Evolutionary conservation across 2,888 invertebrate species (phyloP).

Genomic region (Eremobia ochroleuca): DNA sequence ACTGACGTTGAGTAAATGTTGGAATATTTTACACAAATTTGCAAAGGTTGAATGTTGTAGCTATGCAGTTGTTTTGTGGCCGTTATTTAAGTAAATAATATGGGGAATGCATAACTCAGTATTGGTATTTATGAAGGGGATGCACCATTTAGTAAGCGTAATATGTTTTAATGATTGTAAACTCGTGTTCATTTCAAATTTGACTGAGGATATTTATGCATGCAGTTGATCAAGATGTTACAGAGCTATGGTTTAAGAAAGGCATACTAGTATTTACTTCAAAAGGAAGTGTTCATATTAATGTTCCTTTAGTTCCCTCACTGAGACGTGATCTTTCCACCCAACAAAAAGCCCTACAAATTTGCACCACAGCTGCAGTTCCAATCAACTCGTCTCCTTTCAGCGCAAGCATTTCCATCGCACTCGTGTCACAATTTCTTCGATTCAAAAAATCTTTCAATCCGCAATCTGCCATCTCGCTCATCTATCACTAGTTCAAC

Average conservation of each 20-base stretch:
- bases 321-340: conserved; percentile 29
- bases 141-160: conserved; percentile 16
- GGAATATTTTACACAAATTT: conserved; percentile 35
- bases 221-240: conserved; percentile 29
- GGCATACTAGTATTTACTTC: background rate
- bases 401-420: conserved; percentile 55
- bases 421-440: conserved; percentile 62
- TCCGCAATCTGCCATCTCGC: conserved; percentile 54
- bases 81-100: conserved; percentile 33
- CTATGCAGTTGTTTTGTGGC: conserved; percentile 35
- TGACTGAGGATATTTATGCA: conserved; percentile 8
- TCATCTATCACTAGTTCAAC: conserved; percentile 64
- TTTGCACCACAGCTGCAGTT: conserved; percentile 50
- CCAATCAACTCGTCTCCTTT: conserved; percentile 62
- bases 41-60: conserved; percentile 24
- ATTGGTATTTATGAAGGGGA: conserved; percentile 24
- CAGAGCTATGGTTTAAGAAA: background rate
- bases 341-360: conserved; percentile 46
- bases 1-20: conserved; percentile 51
- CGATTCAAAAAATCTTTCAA: conserved; percentile 66
- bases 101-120: conserved; percentile 21
- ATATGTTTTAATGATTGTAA: conserved; percentile 32
- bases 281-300: background rate
- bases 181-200: conserved; percentile 27
- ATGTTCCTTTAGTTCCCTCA: background rate